Evolutionary conservation across 2,113 vertebrate genomes (phyloP).

Genomic region (Rhinichthys klamathensis): DNA sequence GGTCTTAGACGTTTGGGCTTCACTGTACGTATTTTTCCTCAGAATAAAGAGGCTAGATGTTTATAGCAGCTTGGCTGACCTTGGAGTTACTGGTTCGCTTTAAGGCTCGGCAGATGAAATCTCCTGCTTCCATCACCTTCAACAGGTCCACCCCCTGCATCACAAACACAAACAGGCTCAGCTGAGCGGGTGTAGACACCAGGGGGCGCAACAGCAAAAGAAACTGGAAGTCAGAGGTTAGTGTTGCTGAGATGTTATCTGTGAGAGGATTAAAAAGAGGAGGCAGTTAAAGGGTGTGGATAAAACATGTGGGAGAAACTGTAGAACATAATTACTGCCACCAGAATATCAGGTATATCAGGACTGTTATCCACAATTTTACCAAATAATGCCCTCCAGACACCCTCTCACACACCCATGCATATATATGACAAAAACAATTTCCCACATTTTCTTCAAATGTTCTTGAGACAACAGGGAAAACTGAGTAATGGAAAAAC

Average conservation of each 20-base stretch:
- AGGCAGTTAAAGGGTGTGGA: constrained; percentile 48
- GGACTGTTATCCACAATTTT: constrained; percentile 38
- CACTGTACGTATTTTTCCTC: neutral
- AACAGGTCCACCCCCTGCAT: constrained; percentile 87
- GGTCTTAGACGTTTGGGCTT: neutral
- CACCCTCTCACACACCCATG: neutral
- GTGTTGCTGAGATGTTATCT: constrained; percentile 1
- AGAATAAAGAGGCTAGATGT: constrained; percentile 51
- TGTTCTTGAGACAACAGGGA: neutral
- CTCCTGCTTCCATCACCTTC: constrained; percentile 86
- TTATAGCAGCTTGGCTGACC: constrained; percentile 82
- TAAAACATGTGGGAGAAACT: constrained; percentile 44
- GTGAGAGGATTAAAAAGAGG: constrained; percentile 23
- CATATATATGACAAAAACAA: neutral
- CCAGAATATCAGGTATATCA: constrained; percentile 50
- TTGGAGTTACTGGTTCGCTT: constrained; percentile 90
- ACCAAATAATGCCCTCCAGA: constrained; percentile 42
- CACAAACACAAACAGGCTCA: constrained; percentile 29
- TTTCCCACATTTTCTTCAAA: neutral
- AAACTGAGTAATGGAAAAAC: constrained; percentile 15
- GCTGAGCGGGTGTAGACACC: constrained; percentile 56
- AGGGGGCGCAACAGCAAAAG: constrained; percentile 75
- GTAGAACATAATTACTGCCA: constrained; percentile 55
- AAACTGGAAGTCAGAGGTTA: constrained; percentile 51
- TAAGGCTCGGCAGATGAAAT: constrained; percentile 90